These are phyloP conservation scores for Palythoa grandis DNA, from an alignment of 92 coral and sea anemone species.

Conservation along the genomic window DNA sequence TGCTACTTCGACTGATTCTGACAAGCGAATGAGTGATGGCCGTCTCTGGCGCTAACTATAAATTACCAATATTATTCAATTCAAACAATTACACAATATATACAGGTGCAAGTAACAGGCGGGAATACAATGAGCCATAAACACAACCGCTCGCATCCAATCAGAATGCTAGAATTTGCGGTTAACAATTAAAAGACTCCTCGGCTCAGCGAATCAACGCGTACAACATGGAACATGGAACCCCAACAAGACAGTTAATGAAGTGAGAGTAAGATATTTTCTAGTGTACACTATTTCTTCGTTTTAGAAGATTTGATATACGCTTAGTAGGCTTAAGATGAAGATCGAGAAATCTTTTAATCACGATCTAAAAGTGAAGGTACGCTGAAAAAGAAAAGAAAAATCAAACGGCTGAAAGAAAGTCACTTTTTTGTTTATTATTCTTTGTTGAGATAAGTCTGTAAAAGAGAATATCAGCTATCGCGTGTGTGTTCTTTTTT, in stretches of 20 bases:
- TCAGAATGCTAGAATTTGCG: conserved; percentile 62
- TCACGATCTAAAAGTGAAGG: neutral
- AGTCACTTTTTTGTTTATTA: conserved; percentile 44
- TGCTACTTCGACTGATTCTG: conserved; percentile 32
- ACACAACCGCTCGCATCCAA: conserved; percentile 82
- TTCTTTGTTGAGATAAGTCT: conserved; percentile 44
- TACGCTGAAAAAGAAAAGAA: neutral
- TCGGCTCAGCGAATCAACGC: conserved; percentile 72
- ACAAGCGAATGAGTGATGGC: conserved; percentile 86
- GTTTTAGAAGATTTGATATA: conserved; percentile 17
- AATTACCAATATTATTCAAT: conserved; percentile 87
- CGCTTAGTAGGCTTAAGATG: neutral
- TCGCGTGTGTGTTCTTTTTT: conserved; percentile 50
- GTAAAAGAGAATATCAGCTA: conserved; percentile 25
- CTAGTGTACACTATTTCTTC: conserved; percentile 38
- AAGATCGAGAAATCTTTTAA: conserved; percentile 11
- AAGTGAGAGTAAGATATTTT: conserved; percentile 63
- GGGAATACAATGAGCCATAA: conserved; percentile 89
- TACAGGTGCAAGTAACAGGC: conserved; percentile 93
- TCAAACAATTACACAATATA: conserved; percentile 77
- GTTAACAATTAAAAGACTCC: conserved; percentile 89
- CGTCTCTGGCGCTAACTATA: conserved; percentile 91
- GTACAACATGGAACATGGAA: conserved; percentile 59
- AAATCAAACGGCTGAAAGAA: conserved; percentile 21
- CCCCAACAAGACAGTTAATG: conserved; percentile 86